These are phyloP conservation scores for Poeciliopsis paucimaculata DNA, from an alignment of 2,797 vertebrate genomes.

Conservation along the genomic window DNA sequence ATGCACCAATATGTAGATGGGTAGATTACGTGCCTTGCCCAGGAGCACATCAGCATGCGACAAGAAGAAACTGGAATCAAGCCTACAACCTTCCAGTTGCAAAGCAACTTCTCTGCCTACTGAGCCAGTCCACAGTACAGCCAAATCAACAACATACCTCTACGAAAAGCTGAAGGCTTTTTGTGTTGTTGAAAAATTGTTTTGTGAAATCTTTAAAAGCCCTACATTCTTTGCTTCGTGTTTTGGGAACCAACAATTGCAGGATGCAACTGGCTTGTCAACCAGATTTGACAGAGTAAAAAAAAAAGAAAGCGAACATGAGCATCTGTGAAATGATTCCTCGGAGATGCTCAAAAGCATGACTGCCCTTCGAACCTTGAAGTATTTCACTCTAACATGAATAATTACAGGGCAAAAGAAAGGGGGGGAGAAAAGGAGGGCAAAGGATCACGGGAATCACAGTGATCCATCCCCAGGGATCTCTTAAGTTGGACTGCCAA, in stretches of 20 bases:
- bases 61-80: too few species aligned
- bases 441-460: conserved; percentile 1
- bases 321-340: not conserved
- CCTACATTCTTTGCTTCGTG: not conserved
- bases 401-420: not conserved
- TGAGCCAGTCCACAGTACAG: too few species aligned
- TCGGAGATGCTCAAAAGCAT: not conserved
- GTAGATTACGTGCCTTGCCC: too few species aligned
- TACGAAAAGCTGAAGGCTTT: too few species aligned
- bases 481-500: not conserved
- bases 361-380: not conserved
- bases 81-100: too few species aligned
- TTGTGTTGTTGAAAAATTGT: too few species aligned
- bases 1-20: too few species aligned
- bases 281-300: not conserved
- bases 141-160: too few species aligned
- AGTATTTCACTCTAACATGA: conserved; percentile 3
- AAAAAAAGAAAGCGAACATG: not conserved
- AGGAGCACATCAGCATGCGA: too few species aligned
- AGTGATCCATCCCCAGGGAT: not conserved
- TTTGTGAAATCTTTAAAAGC: not conserved
- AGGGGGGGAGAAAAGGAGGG: not conserved
- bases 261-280: not conserved
- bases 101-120: too few species aligned
- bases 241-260: not conserved